phyloP scores from a whole-genome alignment of 2,797 vertebrate genomes.

The Bradypus variegatus region DNA sequence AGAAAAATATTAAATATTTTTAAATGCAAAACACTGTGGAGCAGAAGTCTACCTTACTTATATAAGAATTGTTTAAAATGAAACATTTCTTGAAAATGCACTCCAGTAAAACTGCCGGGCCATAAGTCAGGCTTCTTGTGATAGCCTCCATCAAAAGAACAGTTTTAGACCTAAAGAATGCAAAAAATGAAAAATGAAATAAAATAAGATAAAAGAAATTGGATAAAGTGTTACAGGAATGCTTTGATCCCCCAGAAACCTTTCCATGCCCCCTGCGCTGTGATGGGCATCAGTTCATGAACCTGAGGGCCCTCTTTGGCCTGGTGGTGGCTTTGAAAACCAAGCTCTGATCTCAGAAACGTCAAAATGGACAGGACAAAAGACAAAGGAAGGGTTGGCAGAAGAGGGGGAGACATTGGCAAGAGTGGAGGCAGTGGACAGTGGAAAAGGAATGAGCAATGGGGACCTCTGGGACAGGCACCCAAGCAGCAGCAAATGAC shows the following conservation, averaged over 20 bases:
- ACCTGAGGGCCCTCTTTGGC: background rate
- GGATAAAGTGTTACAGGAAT: background rate
- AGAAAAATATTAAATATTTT: background rate
- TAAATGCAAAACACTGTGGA: background rate
- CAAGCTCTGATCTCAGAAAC: background rate
- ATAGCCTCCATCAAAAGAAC: background rate
- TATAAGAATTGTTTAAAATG: background rate
- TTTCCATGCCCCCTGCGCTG: background rate
- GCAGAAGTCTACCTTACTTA: background rate
- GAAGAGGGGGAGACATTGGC: background rate
- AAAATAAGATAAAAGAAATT: background rate
- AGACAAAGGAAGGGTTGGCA: background rate
- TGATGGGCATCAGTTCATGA: rapidly evolving
- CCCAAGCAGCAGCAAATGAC: background rate
- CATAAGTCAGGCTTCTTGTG: background rate
- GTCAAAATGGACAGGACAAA: background rate
- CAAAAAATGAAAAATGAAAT: background rate
- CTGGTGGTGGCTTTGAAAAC: background rate
- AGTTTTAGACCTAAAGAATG: background rate
- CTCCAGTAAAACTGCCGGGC: background rate
- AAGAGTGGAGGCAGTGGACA: background rate
- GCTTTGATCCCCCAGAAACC: background rate
- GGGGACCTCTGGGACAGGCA: background rate
- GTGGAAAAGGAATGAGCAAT: background rate
- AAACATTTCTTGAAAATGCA: background rate